Conservation (phyloP, 2,797 vertebrate genomes). For the Alcedo atthis region DNA sequence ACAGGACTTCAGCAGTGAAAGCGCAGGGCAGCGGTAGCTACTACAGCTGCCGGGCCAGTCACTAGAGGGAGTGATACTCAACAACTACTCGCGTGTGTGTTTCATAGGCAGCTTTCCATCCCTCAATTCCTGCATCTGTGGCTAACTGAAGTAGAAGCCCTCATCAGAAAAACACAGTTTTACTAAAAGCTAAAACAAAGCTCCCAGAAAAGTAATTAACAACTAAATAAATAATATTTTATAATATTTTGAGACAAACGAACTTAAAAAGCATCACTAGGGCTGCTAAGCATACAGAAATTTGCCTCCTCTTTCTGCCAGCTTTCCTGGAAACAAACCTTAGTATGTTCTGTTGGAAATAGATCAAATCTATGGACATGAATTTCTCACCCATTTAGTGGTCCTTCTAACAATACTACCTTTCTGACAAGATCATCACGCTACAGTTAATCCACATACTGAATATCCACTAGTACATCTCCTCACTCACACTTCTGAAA, state of each 20-base stretch:
- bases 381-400: neutral
- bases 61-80: neutral
- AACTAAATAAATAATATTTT: neutral
- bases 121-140: neutral
- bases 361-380: neutral
- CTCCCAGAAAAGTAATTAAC: neutral
- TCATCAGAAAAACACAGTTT: neutral
- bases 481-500: neutral
- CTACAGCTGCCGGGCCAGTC: neutral
- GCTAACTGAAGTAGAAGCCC: neutral
- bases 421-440: neutral
- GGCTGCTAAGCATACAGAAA: neutral
- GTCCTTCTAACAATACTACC: neutral
- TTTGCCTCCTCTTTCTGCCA: neutral
- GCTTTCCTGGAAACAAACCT: neutral
- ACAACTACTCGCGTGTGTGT: fast-evolving
- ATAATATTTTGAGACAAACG: neutral
- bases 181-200: neutral
- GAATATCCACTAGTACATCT: neutral
- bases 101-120: neutral
- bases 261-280: neutral
- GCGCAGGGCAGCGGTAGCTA: fast-evolving
- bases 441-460: neutral
- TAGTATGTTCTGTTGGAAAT: neutral
- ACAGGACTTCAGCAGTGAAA: neutral